Base-by-base conservation (phyloP, 2,113 vertebrate genomes). In the Panthera tigris region DNA sequence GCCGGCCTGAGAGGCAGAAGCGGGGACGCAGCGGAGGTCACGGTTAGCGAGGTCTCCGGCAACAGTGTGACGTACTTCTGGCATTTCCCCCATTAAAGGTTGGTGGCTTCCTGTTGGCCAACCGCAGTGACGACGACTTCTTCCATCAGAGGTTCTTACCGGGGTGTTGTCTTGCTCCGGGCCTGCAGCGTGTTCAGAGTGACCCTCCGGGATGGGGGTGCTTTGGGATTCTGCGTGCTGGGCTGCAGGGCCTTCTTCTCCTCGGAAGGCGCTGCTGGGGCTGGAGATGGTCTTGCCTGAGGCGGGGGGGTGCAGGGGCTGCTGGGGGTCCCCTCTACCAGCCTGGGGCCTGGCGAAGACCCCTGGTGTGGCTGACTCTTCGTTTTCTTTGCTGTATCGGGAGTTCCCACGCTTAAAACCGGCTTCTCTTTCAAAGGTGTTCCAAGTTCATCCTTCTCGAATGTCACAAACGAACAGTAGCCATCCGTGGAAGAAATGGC, bases 401-500 rank as follows among this genome's bases (percentile, higher is more conserved):
- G 98, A 25, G 99, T 98, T 85, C 98, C 98, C 68, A 99, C 0
- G 27, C 98, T 99, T 84, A 99, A 91, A 33, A 98, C 97, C 1
- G 99, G 99, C 48, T 99, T 99, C 85, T 99, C 99, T 97, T 99
- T 99, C 94, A 99, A 96, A 0, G 99, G 99, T 9, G 98, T 96
- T 31, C 99, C 99, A 90, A 99, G 99, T 97, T 99, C 99, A 1
- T 98, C 99, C 15, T 99, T 98, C 96, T 99, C 99, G 82, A 99
- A 99, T 4, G 99, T 99, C 95, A 99, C 99, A 73, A 99, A 99
- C 1, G 99, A 99, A 97, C 99, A 99, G 97, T 99, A 99, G 5
- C 99, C 99, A 0, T 99, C 99, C 4, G 99, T 99, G 97, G 99
- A 99, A 29, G 99, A 99, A 76, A 99, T 99, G 3, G 99, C 99